These are phyloP conservation scores for Druon quercuslanigerum DNA, from an alignment of 1,140 invertebrate genomes.

Conservation along the genomic window DNA sequence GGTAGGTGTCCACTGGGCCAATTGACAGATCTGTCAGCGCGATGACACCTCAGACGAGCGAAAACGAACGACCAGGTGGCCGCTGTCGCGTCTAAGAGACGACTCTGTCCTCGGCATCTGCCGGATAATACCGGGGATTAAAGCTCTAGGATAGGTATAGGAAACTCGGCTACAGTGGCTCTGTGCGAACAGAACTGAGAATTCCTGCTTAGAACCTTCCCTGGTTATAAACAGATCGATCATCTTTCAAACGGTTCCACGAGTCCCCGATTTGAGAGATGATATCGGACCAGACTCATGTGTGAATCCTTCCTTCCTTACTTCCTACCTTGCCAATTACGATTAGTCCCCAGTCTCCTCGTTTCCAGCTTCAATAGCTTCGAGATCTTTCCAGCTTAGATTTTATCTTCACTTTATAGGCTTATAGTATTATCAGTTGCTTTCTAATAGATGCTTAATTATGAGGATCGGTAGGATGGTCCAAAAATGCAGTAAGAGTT, in stretches of 20 bases:
- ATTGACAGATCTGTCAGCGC: conserved; percentile 53
- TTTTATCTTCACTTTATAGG: not conserved
- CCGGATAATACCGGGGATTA: conserved; percentile 58
- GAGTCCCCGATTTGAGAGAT: conserved; percentile 44
- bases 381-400: not conserved
- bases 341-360: not conserved
- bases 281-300: conserved; percentile 48
- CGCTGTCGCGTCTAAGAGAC: conserved; percentile 42
- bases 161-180: conserved; percentile 39
- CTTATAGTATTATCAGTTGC: no score
- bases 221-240: conserved; percentile 59
- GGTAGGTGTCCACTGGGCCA: conserved; percentile 44
- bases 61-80: conserved; percentile 47
- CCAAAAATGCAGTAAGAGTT: no score
- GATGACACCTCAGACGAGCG: conserved; percentile 54
- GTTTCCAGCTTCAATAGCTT: not conserved
- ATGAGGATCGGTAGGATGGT: no score
- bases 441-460: no score
- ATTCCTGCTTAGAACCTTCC: conserved; percentile 31
- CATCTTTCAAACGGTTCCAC: conserved; percentile 56
- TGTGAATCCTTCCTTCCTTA: conserved; percentile 21
- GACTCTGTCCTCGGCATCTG: conserved; percentile 57
- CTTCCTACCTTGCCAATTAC: conserved; percentile 3
- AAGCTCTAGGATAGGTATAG: conserved; percentile 29
- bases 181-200: conserved; percentile 10